A percentile compares a stretch with the other conserved stretches of the same genome.
phyloP scores from a whole-genome alignment of 2,113 vertebrate species.

The Cyprinus carpio region DNA sequence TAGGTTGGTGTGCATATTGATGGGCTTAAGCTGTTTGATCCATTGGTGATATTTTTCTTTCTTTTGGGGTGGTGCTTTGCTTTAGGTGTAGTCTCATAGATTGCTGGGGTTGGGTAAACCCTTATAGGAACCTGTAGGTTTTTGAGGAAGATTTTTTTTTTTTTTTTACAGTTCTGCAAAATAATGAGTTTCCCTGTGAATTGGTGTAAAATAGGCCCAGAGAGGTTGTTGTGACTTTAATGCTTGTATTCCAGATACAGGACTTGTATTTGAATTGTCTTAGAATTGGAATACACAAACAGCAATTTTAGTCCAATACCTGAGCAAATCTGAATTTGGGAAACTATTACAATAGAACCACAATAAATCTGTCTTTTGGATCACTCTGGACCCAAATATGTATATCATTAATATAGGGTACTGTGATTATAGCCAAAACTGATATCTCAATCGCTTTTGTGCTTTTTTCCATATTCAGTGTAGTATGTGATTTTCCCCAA shows the following conservation, averaged over 20 bases:
- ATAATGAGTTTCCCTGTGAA: not conserved
- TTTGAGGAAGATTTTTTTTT: not conserved
- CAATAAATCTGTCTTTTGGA: too few species aligned
- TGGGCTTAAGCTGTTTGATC: not conserved
- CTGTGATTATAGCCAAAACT: not conserved
- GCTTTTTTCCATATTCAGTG: not conserved
- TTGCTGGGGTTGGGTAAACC: not conserved
- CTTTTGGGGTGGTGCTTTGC: not conserved
- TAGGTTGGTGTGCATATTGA: not conserved
- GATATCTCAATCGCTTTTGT: not conserved
- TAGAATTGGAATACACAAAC: too few species aligned
- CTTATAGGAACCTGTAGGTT: not conserved
- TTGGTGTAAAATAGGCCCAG: not conserved
- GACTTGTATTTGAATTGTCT: not conserved
- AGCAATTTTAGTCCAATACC: too few species aligned
- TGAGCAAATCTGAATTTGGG: too few species aligned
- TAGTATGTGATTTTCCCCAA: not conserved
- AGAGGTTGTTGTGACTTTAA: not conserved
- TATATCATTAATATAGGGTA: not conserved
- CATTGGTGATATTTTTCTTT: not conserved
- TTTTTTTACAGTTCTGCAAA: not conserved
- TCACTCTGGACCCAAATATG: too few species aligned
- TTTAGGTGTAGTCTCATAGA: conserved; percentile 1
- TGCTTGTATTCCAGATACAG: not conserved
- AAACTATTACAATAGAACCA: too few species aligned